A percentile compares a stretch with the other conserved stretches of the same genome.
phyloP scores from a whole-genome alignment of 1,140 invertebrate species.

The Bilobella aurantiaca region DNA sequence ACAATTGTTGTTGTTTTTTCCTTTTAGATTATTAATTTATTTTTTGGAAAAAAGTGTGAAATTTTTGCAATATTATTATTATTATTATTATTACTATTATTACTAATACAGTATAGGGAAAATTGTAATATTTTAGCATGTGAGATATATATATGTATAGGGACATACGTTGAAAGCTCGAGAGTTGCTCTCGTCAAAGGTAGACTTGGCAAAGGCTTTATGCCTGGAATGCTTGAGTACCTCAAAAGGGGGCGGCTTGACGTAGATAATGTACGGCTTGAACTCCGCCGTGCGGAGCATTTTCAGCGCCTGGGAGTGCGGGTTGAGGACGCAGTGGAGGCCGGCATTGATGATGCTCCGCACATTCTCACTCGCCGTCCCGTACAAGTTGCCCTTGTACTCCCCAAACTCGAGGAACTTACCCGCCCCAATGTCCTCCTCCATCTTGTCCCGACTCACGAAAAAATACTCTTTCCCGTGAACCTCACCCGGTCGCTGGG shows the following conservation, averaged over 20 bases:
- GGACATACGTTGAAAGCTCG: conserved; percentile 74
- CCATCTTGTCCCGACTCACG: conserved; percentile 75
- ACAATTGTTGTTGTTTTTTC: too few relatives aligned
- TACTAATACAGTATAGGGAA: not conserved
- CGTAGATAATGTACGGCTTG: conserved; percentile 90
- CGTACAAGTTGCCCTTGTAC: conserved; percentile 94
- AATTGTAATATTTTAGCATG: conserved; percentile 2
- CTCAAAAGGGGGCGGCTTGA: conserved; percentile 80
- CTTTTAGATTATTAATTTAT: too few relatives aligned
- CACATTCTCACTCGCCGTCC: conserved; percentile 82
- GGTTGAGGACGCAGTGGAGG: conserved; percentile 73
- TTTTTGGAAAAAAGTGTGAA: too few relatives aligned
- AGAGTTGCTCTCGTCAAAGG: conserved; percentile 70
- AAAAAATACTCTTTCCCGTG: conserved; percentile 94
- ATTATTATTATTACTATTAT: too few relatives aligned
- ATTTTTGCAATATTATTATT: too few relatives aligned
- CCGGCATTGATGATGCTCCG: conserved; percentile 74
- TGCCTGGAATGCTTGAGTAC: conserved; percentile 70
- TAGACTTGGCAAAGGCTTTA: conserved; percentile 68
- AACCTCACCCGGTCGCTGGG: conserved; percentile 68
- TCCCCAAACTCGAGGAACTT: conserved; percentile 97
- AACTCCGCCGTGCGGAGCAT: conserved; percentile 77
- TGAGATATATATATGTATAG: conserved; percentile 5
- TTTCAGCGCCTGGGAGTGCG: conserved; percentile 89
- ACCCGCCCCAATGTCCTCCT: conserved; percentile 74